Evolutionary conservation across 2,888 invertebrate genomes (phyloP).

Genomic region (Pantelozetes paolii): DNA sequence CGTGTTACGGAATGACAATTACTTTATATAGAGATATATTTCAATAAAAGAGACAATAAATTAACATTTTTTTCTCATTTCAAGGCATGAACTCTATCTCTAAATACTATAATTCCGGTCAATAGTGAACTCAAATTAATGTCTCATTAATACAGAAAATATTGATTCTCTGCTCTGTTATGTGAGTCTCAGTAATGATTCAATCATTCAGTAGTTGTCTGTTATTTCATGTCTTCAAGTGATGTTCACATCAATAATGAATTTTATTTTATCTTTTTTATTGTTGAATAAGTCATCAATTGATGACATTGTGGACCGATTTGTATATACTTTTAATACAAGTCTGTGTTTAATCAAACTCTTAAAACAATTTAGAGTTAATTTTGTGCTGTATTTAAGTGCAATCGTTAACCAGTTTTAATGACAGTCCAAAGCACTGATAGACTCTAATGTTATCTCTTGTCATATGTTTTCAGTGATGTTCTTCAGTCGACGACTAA

Average conservation of each 20-base stretch:
- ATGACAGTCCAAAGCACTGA: not conserved
- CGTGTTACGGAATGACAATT: not conserved
- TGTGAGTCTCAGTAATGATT: conserved; percentile 9
- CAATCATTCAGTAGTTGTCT: conserved; percentile 11
- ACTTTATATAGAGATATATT: not conserved
- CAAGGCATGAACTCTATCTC: not conserved
- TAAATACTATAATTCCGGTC: not conserved
- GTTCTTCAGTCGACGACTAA: not conserved
- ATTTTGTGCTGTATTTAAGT: not conserved
- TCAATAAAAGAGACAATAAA: not conserved
- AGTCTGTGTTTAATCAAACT: not conserved
- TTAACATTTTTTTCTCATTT: conserved; percentile 4
- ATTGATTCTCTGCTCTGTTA: not conserved
- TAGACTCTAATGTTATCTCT: not conserved
- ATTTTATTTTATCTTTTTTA: too few relatives aligned
- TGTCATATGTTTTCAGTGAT: not conserved
- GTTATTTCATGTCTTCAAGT: not conserved
- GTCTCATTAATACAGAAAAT: conserved; percentile 13
- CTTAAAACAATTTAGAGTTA: conserved; percentile 11
- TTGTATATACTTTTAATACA: not conserved
- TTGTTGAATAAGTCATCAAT: conserved; percentile 11
- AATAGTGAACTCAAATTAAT: conserved; percentile 13
- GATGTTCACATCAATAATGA: conserved; percentile 11
- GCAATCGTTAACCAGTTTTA: not conserved
- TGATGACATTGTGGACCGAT: not conserved